Percentiles rank a stretch among this genome's conserved stretches.
phyloP scores from a whole-genome alignment of 2,113 vertebrate genomes.

The Zosterops pallidus region DNA sequence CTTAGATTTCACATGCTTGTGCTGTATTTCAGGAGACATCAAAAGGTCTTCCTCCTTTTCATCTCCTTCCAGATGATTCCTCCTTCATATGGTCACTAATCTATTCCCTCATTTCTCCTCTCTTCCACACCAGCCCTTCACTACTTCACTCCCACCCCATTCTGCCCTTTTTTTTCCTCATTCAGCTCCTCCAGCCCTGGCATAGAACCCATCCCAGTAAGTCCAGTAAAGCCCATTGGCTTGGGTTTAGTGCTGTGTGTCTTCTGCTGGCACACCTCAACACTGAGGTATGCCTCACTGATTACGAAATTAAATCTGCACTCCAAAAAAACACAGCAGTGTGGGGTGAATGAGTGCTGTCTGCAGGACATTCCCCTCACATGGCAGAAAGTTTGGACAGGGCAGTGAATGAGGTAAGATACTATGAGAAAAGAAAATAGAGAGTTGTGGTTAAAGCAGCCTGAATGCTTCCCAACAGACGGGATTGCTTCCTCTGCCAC shows the following conservation, averaged over 20 bases:
- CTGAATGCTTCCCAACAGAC: background rate
- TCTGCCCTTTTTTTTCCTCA: background rate
- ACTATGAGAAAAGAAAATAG: background rate
- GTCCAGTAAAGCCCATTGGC: background rate
- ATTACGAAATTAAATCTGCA: background rate
- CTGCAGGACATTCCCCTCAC: background rate
- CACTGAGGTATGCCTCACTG: background rate
- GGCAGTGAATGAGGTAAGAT: background rate
- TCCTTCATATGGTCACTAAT: background rate
- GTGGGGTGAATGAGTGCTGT: background rate
- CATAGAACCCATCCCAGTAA: background rate
- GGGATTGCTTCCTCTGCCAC: constrained; percentile 4
- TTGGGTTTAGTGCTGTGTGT: background rate
- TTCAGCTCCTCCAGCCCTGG: background rate
- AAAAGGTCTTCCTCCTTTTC: background rate
- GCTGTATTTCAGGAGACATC: background rate
- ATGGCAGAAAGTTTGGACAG: background rate
- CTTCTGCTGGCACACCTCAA: background rate
- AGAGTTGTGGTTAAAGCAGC: background rate
- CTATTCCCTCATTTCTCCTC: background rate
- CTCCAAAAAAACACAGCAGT: background rate
- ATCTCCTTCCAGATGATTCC: background rate
- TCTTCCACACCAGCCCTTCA: background rate
- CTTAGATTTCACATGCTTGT: background rate
- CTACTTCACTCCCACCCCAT: background rate